A percentile compares a stretch with the other conserved stretches of the same genome.
Conservation (phyloP, 2,797 vertebrate genomes). For the Periophthalmus magnuspinnatus region DNA sequence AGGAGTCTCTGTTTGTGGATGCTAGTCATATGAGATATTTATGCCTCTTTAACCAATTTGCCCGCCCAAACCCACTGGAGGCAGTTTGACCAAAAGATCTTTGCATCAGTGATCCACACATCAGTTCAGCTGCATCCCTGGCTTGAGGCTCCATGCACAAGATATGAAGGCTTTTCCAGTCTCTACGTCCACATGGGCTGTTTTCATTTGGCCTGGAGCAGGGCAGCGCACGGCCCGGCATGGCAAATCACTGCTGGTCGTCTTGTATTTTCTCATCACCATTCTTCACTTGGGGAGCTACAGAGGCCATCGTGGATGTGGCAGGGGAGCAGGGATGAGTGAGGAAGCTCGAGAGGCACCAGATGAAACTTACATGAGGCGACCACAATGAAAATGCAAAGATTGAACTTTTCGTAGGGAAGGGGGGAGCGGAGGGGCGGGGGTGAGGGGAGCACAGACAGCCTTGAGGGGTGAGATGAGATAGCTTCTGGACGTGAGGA, state of each 20-base stretch:
- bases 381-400: conserved; percentile 71
- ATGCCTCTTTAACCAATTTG: conserved; percentile 25
- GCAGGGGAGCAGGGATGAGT: conserved; percentile 19
- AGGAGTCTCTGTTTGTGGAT: conserved; percentile 16
- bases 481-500: conserved; percentile 44
- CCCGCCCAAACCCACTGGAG: conserved; percentile 24
- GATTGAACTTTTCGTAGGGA: conserved; percentile 69
- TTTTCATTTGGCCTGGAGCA: conserved; percentile 52
- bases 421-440: conserved; percentile 20
- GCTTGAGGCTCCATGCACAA: conserved; percentile 44
- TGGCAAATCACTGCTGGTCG: conserved; percentile 56
- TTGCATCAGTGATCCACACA: conserved; percentile 37
- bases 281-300: conserved; percentile 68
- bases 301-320: conserved; percentile 46
- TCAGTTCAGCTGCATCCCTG: conserved; percentile 50
- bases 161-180: conserved; percentile 46
- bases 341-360: conserved; percentile 4
- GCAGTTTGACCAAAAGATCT: conserved; percentile 43
- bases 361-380: conserved; percentile 72
- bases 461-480: conserved; percentile 38
- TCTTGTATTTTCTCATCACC: conserved; percentile 66
- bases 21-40: conserved; percentile 33
- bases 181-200: conserved; percentile 28
- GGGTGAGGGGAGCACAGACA: conserved; percentile 53
- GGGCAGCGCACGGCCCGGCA: conserved; percentile 36